Percentiles rank a stretch among this genome's conserved stretches.
These are phyloP conservation scores for Procambarus clarkii DNA, from an alignment of 1,140 invertebrate species.

Conservation along the genomic window DNA sequence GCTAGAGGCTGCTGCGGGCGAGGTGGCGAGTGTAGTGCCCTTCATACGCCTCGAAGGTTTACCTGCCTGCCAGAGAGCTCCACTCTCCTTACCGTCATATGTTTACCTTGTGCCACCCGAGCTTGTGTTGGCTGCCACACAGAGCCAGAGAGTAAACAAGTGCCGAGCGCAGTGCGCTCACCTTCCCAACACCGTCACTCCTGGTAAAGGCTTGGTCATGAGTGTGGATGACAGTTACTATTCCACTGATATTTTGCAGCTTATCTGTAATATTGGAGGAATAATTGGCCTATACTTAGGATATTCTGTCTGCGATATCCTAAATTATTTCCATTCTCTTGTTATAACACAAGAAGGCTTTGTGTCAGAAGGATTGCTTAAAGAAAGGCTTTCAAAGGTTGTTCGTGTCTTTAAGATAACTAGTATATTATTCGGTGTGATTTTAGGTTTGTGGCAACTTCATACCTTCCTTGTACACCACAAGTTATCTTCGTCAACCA, in stretches of 20 bases:
- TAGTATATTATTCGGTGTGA: not conserved
- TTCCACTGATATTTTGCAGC: not conserved
- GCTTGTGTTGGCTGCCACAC: conserved; percentile 12
- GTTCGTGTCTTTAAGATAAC: not conserved
- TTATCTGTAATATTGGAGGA: conserved; percentile 25
- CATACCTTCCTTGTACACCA: conserved; percentile 23
- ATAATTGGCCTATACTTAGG: conserved; percentile 28
- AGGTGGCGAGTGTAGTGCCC: conserved; percentile 20
- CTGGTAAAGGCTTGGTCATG: not conserved
- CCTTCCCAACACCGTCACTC: not conserved
- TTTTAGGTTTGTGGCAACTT: conserved; percentile 12
- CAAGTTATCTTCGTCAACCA: conserved; percentile 4
- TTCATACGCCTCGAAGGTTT: conserved; percentile 36
- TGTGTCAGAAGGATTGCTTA: not conserved
- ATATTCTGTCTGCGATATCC: conserved; percentile 9
- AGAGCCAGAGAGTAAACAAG: not conserved
- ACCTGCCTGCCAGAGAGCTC: conserved; percentile 1
- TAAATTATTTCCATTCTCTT: not conserved
- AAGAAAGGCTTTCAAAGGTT: not conserved
- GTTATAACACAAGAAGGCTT: not conserved
- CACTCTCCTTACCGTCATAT: not conserved
- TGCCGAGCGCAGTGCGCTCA: not conserved
- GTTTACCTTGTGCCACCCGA: conserved; percentile 37
- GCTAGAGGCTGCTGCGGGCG: not conserved
- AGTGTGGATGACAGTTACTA: conserved; percentile 6